Percentiles rank a stretch among this genome's conserved stretches.
Conservation (phyloP, 2,797 vertebrate genomes). For the Eulemur albifrons region DNA sequence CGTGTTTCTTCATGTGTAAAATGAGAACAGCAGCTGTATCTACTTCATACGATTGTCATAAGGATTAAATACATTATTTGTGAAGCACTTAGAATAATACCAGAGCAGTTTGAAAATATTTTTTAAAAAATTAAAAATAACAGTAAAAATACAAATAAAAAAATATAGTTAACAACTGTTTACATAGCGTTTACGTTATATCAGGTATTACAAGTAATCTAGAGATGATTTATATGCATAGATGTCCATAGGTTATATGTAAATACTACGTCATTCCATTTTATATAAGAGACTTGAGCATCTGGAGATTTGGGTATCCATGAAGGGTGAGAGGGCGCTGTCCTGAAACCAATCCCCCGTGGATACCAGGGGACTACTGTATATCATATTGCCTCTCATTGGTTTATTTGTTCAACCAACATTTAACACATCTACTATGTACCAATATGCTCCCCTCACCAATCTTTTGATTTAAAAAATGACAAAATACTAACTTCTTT, state of each 20-base stretch:
- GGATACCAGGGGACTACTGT: neutral
- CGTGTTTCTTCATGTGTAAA: neutral
- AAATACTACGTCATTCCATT: neutral
- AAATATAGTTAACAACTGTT: neutral
- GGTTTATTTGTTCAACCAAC: neutral
- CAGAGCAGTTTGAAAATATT: neutral
- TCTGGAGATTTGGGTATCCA: neutral
- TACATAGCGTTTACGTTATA: neutral
- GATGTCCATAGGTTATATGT: neutral
- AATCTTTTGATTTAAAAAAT: constrained; percentile 9
- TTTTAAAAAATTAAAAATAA: too few relatives aligned
- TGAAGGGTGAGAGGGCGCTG: neutral
- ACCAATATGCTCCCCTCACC: neutral
- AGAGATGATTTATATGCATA: neutral
- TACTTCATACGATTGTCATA: neutral
- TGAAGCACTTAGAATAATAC: neutral
- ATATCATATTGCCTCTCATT: neutral
- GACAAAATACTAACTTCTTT: neutral
- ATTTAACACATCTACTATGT: neutral
- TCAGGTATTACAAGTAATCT: neutral
- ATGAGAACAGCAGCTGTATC: neutral
- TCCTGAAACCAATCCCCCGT: neutral
- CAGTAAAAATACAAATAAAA: neutral
- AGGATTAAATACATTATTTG: neutral
- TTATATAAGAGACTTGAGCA: neutral